Evolutionary conservation across 2,888 invertebrate genomes (phyloP), one percentile per base, ranked within the genome.

Genomic region (Atethmia centrago): DNA sequence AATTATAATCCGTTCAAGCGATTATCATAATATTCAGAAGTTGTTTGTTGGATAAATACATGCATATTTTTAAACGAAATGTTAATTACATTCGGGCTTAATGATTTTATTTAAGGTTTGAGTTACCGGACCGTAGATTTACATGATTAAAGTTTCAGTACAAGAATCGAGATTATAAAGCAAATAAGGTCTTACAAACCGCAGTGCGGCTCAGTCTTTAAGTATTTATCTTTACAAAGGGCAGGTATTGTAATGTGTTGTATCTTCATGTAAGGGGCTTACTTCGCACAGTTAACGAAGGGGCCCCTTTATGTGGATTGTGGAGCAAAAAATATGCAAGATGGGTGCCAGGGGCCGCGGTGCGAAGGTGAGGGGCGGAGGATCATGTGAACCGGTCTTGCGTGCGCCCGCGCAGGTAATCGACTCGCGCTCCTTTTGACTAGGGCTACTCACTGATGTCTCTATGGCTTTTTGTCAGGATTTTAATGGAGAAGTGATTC

Each of bases 331-430:
- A 95, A 93, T 89, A 91, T 91, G 92, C 90, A 89, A 89, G 92
- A 89, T 93, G 92, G 92, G 94, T 93, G 92, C 92, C 79, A 80
- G 72, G 80, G 74, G 81, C 73, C 79, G 87, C 81, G 87, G 88
- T 81, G 74, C 63, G 70, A 84, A 84, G 86, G 87, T 82, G 87
- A 86, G 89, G 83, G 86, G 87, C 67, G 80, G 88, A 85, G 90
- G 91, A 92, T 92, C 92, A 86, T 90, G 91, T 90, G 88, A 94
- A 96, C 96, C 96, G 95, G 96, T 93, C 92, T 89, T 88, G 88
- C 92, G 87, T 92, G 95, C 94, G 93, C 93, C 87, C 87, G 95
- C 95, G 94, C 95, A 95, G 95, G 95, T 95, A 95, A 95, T 93
- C 93, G 94, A 93, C 94, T 94, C 91, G 86, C 85, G 84, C 85